Evolutionary conservation across 2,888 invertebrate species (phyloP).

Genomic region (Dolichomitus sp.): DNA sequence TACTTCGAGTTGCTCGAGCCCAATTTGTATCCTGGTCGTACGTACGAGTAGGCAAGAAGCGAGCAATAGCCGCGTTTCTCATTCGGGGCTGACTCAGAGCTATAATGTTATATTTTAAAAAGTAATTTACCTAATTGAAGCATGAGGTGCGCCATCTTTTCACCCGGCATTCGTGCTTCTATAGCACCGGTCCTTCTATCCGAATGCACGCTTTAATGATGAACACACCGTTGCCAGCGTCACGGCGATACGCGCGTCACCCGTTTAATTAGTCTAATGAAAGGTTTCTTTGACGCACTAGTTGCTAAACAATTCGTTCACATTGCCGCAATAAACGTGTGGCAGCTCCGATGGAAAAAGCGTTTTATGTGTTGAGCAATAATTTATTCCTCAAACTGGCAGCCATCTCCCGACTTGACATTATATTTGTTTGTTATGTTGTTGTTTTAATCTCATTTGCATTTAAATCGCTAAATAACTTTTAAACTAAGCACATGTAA

Average conservation of each 20-base stretch:
- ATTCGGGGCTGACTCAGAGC: constrained; percentile 13
- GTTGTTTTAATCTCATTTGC: not conserved
- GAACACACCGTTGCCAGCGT: constrained; percentile 53
- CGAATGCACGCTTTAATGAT: constrained; percentile 45
- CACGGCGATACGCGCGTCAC: constrained; percentile 69
- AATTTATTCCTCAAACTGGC: not conserved
- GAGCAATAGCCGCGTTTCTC: not conserved
- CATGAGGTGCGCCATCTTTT: constrained; percentile 63
- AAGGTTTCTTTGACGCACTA: constrained; percentile 72
- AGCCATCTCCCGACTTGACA: not conserved
- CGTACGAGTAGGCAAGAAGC: not conserved
- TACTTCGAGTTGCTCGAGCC: not conserved
- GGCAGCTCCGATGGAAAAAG: not conserved
- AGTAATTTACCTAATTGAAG: constrained; percentile 82
- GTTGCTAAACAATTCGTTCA: constrained; percentile 65
- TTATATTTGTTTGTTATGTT: not conserved
- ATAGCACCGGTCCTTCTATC: constrained; percentile 35
- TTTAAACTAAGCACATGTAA: not conserved
- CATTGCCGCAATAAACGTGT: constrained; percentile 19
- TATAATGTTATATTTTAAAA: constrained; percentile 76
- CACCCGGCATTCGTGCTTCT: constrained; percentile 54
- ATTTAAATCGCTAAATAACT: not conserved
- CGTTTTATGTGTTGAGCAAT: constrained; percentile 4
- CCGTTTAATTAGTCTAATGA: constrained; percentile 81
- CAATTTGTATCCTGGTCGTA: not conserved